Evolutionary conservation across 2,113 vertebrate genomes (phyloP).

Genomic region (Passer domesticus): DNA sequence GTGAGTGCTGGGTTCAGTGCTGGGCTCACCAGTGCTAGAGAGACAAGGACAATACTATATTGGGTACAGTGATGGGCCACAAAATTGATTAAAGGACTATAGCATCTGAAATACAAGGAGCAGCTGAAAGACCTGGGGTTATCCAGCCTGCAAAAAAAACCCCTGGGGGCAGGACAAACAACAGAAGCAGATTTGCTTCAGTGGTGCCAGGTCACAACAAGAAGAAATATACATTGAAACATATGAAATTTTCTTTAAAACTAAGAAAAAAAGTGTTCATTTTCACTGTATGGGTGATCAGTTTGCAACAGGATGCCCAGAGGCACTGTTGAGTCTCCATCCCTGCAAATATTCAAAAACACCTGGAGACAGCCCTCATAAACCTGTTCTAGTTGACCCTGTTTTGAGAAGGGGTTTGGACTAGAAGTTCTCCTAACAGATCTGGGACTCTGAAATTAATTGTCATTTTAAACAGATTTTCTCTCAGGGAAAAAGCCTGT

Average conservation of each 20-base stretch:
- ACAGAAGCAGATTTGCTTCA: not conserved
- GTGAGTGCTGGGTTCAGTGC: not conserved
- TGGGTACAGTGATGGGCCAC: not conserved
- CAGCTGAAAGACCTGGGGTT: not conserved
- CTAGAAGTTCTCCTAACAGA: not conserved
- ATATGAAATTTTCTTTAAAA: not conserved
- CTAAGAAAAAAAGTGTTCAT: not conserved
- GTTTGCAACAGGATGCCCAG: not conserved
- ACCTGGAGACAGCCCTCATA: not conserved
- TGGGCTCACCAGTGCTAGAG: not conserved
- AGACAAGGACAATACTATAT: not conserved
- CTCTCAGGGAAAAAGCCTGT: not conserved
- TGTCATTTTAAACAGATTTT: not conserved
- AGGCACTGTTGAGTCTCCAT: not conserved
- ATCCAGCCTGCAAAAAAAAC: not conserved
- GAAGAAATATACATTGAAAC: not conserved
- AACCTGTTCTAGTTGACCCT: not conserved
- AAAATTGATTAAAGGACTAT: not conserved
- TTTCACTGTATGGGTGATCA: not conserved
- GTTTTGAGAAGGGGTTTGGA: not conserved
- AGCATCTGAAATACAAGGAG: not conserved
- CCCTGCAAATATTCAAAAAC: not conserved
- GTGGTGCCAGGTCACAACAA: not conserved
- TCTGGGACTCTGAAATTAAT: not conserved
- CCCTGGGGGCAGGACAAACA: not conserved